Conservation (phyloP, 1,140 invertebrate species). For the Tribolium castaneum region DNA sequence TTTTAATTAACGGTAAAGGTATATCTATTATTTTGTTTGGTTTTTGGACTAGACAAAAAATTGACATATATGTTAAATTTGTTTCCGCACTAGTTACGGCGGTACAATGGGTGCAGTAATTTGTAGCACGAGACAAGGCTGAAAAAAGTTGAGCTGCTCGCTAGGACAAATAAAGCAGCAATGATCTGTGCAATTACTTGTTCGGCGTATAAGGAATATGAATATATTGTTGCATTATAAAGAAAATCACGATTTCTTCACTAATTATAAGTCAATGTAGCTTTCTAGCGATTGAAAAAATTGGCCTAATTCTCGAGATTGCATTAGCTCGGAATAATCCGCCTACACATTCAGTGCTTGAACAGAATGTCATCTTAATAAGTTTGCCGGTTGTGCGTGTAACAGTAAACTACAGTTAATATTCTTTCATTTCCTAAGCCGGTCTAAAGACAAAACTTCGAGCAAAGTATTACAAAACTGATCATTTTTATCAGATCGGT, state of each 20-base stretch:
- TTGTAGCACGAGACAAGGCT: conserved; percentile 18
- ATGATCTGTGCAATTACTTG: neutral
- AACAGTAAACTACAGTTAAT: conserved; percentile 32
- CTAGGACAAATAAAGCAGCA: neutral
- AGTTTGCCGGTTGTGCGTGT: conserved; percentile 5
- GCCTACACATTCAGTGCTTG: conserved; percentile 6
- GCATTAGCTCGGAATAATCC: conserved; percentile 3
- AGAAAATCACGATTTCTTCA: conserved; percentile 29
- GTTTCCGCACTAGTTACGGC: conserved; percentile 10
- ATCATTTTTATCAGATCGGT: conserved; percentile 2
- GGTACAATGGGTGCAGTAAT: conserved; percentile 18
- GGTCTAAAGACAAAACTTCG: neutral
- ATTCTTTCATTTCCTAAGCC: neutral
- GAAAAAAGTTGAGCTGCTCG: neutral
- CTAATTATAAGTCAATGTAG: neutral
- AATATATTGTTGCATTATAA: conserved; percentile 24
- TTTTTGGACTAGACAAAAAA: conserved; percentile 11
- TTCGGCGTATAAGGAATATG: conserved; percentile 14
- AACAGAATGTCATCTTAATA: conserved; percentile 32
- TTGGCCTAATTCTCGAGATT: conserved; percentile 5
- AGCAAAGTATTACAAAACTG: neutral
- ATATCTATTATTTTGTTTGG: conserved; percentile 10
- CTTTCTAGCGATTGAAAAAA: conserved; percentile 19
- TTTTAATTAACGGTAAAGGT: conserved; percentile 2
- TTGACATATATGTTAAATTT: conserved; percentile 32